Conservation (phyloP, 2,888 invertebrate species). For the Danaus chrysippus region DNA sequence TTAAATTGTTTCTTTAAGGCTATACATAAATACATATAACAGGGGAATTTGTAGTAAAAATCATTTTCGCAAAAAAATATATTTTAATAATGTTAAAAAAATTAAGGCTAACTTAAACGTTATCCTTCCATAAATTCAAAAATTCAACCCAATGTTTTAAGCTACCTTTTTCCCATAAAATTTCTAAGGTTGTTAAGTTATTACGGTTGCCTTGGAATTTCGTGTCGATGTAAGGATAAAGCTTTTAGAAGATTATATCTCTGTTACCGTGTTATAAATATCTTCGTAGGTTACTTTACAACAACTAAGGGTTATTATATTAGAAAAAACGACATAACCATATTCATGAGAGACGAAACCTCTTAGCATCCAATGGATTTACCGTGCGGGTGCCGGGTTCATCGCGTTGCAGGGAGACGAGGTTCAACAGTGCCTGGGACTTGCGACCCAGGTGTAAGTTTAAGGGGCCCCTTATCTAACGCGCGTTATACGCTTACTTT, state of each 20-base stretch:
- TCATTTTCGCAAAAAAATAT: background rate
- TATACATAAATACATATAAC: background rate
- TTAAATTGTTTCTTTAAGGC: no score
- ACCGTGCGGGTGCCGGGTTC: no score
- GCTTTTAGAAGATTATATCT: constrained; percentile 35
- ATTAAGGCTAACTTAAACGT: constrained; percentile 10
- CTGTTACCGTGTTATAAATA: constrained; percentile 30
- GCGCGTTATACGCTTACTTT: no score
- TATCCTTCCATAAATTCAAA: constrained; percentile 17
- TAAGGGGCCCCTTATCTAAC: no score
- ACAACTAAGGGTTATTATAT: constrained; percentile 26
- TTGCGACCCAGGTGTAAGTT: no score
- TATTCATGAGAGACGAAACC: no score
- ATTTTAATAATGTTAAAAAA: background rate
- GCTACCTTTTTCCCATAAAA: constrained; percentile 27
- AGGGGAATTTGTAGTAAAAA: background rate
- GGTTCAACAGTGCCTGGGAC: no score
- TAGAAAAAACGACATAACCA: constrained; percentile 4
- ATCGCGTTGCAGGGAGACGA: no score
- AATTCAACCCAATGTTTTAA: constrained; percentile 24
- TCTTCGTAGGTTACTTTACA: constrained; percentile 16
- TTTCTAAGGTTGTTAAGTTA: constrained; percentile 28
- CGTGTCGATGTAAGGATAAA: constrained; percentile 37
- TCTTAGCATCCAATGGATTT: no score
- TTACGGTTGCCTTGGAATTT: constrained; percentile 29